Conservation (phyloP, 2,797 vertebrate species). For the Antennarius maculatus region DNA sequence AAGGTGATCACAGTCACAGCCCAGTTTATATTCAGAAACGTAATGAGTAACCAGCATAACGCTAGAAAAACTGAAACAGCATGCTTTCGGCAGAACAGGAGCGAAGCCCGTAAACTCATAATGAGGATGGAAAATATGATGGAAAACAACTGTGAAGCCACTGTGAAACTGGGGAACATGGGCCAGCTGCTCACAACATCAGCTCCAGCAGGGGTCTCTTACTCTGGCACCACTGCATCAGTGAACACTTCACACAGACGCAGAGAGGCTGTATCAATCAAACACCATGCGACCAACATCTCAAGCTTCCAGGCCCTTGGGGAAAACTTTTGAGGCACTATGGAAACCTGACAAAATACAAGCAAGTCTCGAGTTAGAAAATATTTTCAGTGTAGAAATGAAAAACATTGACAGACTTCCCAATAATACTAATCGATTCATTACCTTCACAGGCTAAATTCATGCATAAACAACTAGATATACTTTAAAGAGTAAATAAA, state of each 20-base stretch:
- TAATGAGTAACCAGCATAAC: no score
- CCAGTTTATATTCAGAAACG: no score
- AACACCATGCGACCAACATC: slow-evolving; percentile 53
- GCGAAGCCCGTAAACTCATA: slow-evolving; percentile 55
- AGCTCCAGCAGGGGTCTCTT: slow-evolving; percentile 64
- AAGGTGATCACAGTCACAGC: no score
- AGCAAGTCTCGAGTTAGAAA: slow-evolving; percentile 52
- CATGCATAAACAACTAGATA: slow-evolving; percentile 29
- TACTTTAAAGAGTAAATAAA: slow-evolving; percentile 5
- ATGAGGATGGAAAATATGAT: slow-evolving; percentile 50
- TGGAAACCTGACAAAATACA: slow-evolving; percentile 61
- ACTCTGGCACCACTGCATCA: slow-evolving; percentile 68
- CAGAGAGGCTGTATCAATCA: slow-evolving; percentile 70
- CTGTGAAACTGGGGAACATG: slow-evolving; percentile 40
- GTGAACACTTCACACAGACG: slow-evolving; percentile 61
- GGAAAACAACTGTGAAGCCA: slow-evolving; percentile 54
- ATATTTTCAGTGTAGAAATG: slow-evolving; percentile 41
- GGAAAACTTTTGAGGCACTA: slow-evolving; percentile 57
- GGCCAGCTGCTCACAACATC: slow-evolving; percentile 68
- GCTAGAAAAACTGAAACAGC: neutral
- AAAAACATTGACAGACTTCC: slow-evolving; percentile 25
- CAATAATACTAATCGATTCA: slow-evolving; percentile 18
- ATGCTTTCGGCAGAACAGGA: neutral
- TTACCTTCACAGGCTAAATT: slow-evolving; percentile 22
- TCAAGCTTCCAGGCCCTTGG: slow-evolving; percentile 39